These are phyloP conservation scores for Cyanoliseus patagonus DNA, from an alignment of 2,113 vertebrate species.

Conservation along the genomic window DNA sequence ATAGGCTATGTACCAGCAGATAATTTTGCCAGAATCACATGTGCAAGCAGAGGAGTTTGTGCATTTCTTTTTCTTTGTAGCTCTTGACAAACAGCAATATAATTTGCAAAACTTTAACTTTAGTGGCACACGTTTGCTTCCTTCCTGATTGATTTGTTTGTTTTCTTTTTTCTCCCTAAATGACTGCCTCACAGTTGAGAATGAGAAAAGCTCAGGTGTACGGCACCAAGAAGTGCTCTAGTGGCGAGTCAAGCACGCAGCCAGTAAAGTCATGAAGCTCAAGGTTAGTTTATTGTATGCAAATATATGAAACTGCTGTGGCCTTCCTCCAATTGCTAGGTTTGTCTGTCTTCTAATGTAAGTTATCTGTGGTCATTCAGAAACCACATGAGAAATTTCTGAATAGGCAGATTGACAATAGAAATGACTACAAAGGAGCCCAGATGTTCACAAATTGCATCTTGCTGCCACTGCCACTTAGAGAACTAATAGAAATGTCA, in stretches of 20 bases:
- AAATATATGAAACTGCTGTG: background rate
- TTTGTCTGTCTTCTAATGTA: background rate
- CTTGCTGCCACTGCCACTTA: background rate
- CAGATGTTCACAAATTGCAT: conserved; percentile 8
- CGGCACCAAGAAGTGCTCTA: background rate
- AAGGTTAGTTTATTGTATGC: background rate
- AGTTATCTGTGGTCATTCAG: background rate
- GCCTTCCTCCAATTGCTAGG: background rate
- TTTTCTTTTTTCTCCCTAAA: background rate
- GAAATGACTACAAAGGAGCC: background rate
- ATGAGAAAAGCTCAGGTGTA: background rate
- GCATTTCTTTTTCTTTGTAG: background rate
- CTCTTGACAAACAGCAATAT: background rate
- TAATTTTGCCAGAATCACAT: background rate
- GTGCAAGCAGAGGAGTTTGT: background rate
- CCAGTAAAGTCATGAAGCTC: background rate
- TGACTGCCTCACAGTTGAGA: background rate
- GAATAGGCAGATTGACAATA: background rate
- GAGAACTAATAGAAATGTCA: conserved; percentile 9
- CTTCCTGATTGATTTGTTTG: background rate
- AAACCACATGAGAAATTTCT: background rate
- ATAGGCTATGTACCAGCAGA: background rate
- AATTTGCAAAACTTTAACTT: background rate
- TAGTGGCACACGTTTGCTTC: background rate
- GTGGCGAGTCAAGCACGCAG: background rate